Evolutionary conservation across 2,797 vertebrate genomes (phyloP), one percentile per base, ranked within the genome.

Genomic region (Aphelocoma californica): DNA sequence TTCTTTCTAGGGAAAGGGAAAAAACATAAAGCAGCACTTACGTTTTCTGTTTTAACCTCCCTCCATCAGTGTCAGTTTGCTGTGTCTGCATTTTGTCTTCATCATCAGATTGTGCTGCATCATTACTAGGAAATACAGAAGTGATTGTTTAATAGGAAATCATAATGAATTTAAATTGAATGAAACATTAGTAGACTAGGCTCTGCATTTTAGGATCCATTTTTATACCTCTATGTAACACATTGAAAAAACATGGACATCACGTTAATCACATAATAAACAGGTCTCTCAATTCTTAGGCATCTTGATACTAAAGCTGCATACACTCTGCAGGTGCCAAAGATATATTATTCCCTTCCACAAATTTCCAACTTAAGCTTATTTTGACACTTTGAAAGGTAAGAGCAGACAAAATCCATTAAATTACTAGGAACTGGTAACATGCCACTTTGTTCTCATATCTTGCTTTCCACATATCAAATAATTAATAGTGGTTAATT

Each of bases 11-110:
- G 10, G 29, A 81, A 61, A 85, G 40, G 20, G 53, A 80, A 36
- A 83, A 84, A 67, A 10, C 19, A 70, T 18, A 50, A 75, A 85
- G 36, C 3, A 72, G 10, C 36, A 95, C 97, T 98, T 97, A 99
- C 99, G 99, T 99, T 98, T 98, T 99, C 97, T 99, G 99, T 93
- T 99, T 99, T 83, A 99, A 98, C 96, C 99, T 99, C 65, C 99
- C 99, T 95, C 99, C 99, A 38, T 99, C 99, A 2, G 98, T 97
- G 96, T 99, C 99, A 6, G 98, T 94, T 92, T 99, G 97, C 7
- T 98, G 97, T 34, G 98, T 89, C 85, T 99, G 98, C 92, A 98
- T 93, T 96, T 99, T 99, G 71, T 99, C 99, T 96, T 99, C 99
- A 54, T 99, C 99, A 64, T 99, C 99, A 25, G 99, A 99, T 97